Base-by-base conservation (phyloP, 1,140 invertebrate genomes). In the Globodera rostochiensis region DNA sequence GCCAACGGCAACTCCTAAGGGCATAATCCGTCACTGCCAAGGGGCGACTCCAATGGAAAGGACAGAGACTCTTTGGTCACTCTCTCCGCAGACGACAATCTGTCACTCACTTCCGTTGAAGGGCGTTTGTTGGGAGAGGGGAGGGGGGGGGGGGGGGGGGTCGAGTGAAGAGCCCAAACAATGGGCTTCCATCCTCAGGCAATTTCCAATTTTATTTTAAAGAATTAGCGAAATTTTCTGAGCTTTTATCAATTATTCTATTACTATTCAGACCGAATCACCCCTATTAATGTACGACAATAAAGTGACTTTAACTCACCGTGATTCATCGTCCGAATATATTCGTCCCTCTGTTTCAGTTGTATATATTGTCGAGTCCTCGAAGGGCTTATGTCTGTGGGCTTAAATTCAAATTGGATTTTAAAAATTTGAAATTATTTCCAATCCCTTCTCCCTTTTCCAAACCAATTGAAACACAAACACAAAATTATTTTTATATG, bases 311-410 rank as follows among this genome's bases (percentile, higher is more conserved):
- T 45, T 21, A 4, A 60, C 76, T 71, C 57, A 86, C 85, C 86
- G 85, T 67, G 85, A 86, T 73, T 90, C 88, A 71, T 88, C 88
- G 76, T 88, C 88, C 6, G 87, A 88, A 73, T 86, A 88, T 3
- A 89, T 75, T 45, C 87, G 85, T 79, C 73, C 87, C 85, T 19
- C 83, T 83, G 76, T 89, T 86, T 78, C 76, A 4, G 21, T 78
- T 1, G 88, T 90, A 45, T 85, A 89, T 19, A 90, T 76, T 15
- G 88, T 89, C 19, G 88, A 90, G 57, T 89, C 88, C 64, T 89
- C 88, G 64, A 89, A 87, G 46, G 80, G 74, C 9, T 78, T 66
- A 1, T 47, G 66, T 15, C 25, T 45, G 49, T 36, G 60, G 11
- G 60, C 76, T 78, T 6, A 25, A 57, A 77, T 25, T 25, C 25